A percentile compares a stretch with the other conserved stretches of the same genome.
Conservation (phyloP, 2,888 invertebrate genomes). For the Nephrotoma flavescens region DNA sequence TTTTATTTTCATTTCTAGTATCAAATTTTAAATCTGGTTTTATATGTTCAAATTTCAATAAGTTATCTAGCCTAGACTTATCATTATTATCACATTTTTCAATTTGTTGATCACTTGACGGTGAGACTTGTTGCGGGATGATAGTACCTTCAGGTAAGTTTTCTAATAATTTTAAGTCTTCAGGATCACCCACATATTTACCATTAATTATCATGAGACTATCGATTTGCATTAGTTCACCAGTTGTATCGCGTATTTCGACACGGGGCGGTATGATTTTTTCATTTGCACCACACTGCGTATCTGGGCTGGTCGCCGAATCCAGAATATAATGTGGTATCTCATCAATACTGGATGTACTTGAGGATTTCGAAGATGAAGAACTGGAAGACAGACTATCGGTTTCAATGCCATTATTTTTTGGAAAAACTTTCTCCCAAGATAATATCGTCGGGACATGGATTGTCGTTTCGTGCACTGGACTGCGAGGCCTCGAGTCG, state of each 20-base stretch:
- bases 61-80: constrained; percentile 16
- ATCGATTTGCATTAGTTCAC: constrained; percentile 47
- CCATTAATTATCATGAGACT: constrained; percentile 40
- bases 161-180: constrained; percentile 29
- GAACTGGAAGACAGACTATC: constrained; percentile 31
- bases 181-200: constrained; percentile 31
- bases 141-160: constrained; percentile 26
- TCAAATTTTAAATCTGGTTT: constrained; percentile 26
- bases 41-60: constrained; percentile 20
- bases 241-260: constrained; percentile 57
- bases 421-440: constrained; percentile 28
- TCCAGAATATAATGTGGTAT: constrained; percentile 32
- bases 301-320: constrained; percentile 33
- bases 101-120: not conserved
- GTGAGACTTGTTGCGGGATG: not conserved
- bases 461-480: constrained; percentile 46
- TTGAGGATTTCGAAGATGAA: constrained; percentile 24
- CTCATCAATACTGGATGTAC: constrained; percentile 31
- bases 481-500: constrained; percentile 38
- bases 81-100: constrained; percentile 8
- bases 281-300: constrained; percentile 20
- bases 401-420: constrained; percentile 36
- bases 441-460: constrained; percentile 39
- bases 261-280: constrained; percentile 43
- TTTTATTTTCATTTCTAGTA: constrained; percentile 31